phyloP scores from a whole-genome alignment of 2,888 invertebrate genomes.

The Disparrhopalites patrizii region DNA sequence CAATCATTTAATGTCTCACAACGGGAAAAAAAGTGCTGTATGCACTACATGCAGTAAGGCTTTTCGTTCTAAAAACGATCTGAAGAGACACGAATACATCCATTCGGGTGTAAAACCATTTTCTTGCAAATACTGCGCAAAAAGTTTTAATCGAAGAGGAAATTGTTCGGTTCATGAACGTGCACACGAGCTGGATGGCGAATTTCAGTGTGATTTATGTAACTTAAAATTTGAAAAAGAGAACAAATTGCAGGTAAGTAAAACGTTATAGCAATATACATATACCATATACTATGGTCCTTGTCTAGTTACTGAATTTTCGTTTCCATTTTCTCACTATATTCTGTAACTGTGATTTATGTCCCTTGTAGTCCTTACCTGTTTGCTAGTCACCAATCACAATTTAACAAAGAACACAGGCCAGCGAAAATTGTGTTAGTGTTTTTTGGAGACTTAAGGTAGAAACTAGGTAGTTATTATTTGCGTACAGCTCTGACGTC shows the following conservation, averaged over 20 bases:
- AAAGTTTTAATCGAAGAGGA: conserved; percentile 2
- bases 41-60: not conserved
- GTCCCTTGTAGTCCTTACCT: too few relatives aligned
- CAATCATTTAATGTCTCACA: conserved; percentile 2
- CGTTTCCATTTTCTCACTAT: too few relatives aligned
- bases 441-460: too few relatives aligned
- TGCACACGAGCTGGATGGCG: not conserved
- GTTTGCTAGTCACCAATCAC: too few relatives aligned
- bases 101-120: conserved; percentile 1
- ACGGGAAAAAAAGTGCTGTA: not conserved
- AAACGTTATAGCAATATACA: too few relatives aligned
- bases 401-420: too few relatives aligned
- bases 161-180: not conserved
- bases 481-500: too few relatives aligned
- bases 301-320: too few relatives aligned
- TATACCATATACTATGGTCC: too few relatives aligned
- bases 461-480: too few relatives aligned
- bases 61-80: not conserved
- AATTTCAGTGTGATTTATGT: not conserved
- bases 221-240: not conserved
- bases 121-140: not conserved
- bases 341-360: too few relatives aligned
- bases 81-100: not conserved
- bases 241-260: not conserved
- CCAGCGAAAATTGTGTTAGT: too few relatives aligned